Evolutionary conservation across 2,113 vertebrate genomes (phyloP), one percentile per base, ranked within the genome.

Genomic region (Tylochromis polylepis): DNA sequence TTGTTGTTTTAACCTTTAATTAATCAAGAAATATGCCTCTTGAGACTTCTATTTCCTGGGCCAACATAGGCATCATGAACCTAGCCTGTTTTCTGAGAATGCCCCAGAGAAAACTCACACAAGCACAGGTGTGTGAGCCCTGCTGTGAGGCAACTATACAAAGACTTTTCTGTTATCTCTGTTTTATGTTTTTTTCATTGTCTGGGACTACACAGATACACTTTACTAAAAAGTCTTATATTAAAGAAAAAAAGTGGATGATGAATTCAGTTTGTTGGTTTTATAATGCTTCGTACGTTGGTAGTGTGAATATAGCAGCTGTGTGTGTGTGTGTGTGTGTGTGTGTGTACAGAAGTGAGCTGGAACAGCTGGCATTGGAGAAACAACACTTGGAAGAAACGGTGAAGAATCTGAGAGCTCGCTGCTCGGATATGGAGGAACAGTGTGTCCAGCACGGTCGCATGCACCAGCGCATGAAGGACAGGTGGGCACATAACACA

Each of bases 371-470:
- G 95, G 95, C 88, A 85, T 95, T 97, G 94, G 97, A 98, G 96
- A 97, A 97, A 86, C 95, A 91, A 16, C 96, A 97, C 89, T 93
- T 97, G 11, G 94, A 94, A 89, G 96, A 97, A 87, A 96, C 95
- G 14, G 93, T 97, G 85, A 96, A 96, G 90, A 97, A 96, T 92
- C 94, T 97, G 93, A 96, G 95, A 95, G 95, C 95, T 87, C 96
- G 97, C 84, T 98, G 97, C 93, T 90, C 94, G 20, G 96, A 98
- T 92, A 94, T 99, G 96, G 97, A 98, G 91, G 95, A 97, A 38
- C 98, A 99, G 78, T 99, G 98, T 91, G 94, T 98, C 89, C 98
- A 98, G 80, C 98, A 99, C 31, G 98, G 98, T 46, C 96, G 87
- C 92, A 95, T 98, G 84, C 98, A 98, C 88, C 97, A 98, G 89